Evolutionary conservation across 2,113 vertebrate genomes (phyloP), one percentile per base, ranked within the genome.

Genomic region (Australoheros scitulus): DNA sequence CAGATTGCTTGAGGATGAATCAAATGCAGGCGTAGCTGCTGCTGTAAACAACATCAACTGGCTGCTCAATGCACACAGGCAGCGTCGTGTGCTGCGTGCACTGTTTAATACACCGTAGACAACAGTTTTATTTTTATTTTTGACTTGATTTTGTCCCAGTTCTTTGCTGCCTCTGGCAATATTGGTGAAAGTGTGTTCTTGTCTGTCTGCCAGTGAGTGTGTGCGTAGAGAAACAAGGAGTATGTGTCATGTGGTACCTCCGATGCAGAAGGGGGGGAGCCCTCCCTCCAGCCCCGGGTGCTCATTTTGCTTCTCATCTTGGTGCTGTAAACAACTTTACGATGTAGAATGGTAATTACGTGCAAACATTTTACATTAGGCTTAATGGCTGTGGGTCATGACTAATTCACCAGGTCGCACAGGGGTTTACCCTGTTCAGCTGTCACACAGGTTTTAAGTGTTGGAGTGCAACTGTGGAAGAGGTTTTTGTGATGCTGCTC

Each of bases 291-390:
- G 83, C 84, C 85, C 75, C 11, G 5, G 82, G 57, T 79, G 87
- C 86, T 88, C 83, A 58, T 92, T 91, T 89, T 32, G 61, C 68
- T 63, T 87, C 88, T 88, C 92, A 88, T 92, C 85, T 88, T 65
- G 64, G 78, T 55, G 92, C 91, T 90, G 93, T 95, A 95, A 95
- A 94, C 91, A 92, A 61, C 77, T 92, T 92, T 89, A 92, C 77
- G 43, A 86, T 87, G 86, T 72, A 61, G 79, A 86, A 89, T 88
- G 83, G 84, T 94, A 93, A 95, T 95, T 95, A 95, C 61, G 76
- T 63, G 50, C 90, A 87, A 81, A 87, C 93, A 91, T 90, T 93
- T 83, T 83, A 72, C 90, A 93, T 92, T 91, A 93, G 91, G 87
- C 82, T 77, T 93, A 94, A 94, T 93, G 87, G 89, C 86, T 88